phyloP scores from a whole-genome alignment of 2,797 vertebrate genomes.

The Avahi laniger region DNA sequence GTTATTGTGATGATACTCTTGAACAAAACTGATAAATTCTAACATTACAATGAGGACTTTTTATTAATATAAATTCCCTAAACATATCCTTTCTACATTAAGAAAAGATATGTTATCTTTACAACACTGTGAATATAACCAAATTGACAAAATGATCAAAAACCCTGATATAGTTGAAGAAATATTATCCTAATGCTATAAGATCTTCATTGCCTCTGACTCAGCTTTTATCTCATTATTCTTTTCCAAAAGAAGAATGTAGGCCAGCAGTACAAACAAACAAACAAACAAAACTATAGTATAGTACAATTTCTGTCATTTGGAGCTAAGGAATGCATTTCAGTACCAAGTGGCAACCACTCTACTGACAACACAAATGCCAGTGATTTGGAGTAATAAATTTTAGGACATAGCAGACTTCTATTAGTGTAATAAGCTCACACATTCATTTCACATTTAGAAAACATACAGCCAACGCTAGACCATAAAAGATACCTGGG shows the following conservation, averaged over 20 bases:
- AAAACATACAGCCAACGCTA: constrained; percentile 67
- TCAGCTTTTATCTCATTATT: constrained; percentile 79
- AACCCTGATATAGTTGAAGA: not conserved
- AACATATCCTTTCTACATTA: not conserved
- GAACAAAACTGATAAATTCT: constrained; percentile 26
- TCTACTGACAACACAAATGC: constrained; percentile 81
- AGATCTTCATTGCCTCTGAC: constrained; percentile 74
- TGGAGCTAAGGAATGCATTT: constrained; percentile 83
- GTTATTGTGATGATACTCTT: not conserved
- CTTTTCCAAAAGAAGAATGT: constrained; percentile 73
- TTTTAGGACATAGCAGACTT: constrained; percentile 74
- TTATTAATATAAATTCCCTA: not conserved
- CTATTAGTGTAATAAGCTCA: constrained; percentile 79
- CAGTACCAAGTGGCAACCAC: constrained; percentile 79
- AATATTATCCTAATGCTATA: constrained; percentile 32
- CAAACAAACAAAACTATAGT: constrained; percentile 78
- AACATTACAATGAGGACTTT: not conserved
- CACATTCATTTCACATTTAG: constrained; percentile 81
- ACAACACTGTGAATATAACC: not conserved
- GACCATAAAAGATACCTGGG: constrained; percentile 54
- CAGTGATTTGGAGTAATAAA: constrained; percentile 81
- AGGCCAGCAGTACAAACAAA: constrained; percentile 77
- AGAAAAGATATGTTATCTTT: constrained; percentile 3
- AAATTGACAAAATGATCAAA: constrained; percentile 65
- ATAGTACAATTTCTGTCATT: constrained; percentile 80